A percentile compares a stretch with the other conserved stretches of the same genome.
Evolutionary conservation across 2,888 invertebrate genomes (phyloP).

Genomic region (Metopia argyrocephala): DNA sequence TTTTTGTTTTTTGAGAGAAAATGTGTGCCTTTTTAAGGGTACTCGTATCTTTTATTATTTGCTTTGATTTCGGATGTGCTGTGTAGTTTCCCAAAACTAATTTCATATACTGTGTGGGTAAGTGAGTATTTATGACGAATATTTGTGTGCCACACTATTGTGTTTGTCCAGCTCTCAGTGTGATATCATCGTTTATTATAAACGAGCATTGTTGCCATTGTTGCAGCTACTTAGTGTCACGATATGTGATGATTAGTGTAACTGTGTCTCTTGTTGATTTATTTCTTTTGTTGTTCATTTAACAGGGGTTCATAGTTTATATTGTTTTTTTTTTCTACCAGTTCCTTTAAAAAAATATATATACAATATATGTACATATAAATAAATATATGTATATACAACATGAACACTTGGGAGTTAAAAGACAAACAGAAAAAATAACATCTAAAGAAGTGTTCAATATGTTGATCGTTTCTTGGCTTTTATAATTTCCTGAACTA

Average conservation of each 20-base stretch:
- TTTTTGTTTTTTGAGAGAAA: neutral
- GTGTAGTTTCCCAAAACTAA: no score
- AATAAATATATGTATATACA: no score
- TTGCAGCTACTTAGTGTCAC: slow-evolving; percentile 70
- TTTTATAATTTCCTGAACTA: no score
- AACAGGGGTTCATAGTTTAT: neutral
- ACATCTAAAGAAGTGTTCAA: no score
- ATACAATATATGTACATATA: no score
- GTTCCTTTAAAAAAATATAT: no score
- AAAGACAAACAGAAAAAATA: no score
- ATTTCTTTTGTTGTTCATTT: slow-evolving; percentile 43
- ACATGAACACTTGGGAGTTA: no score
- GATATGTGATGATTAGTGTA: slow-evolving; percentile 68
- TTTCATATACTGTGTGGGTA: neutral
- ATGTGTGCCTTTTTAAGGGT: slow-evolving; percentile 21
- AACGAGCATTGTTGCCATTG: slow-evolving; percentile 67
- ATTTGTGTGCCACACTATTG: slow-evolving; percentile 29
- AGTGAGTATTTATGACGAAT: slow-evolving; percentile 1
- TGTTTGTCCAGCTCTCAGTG: slow-evolving; percentile 55
- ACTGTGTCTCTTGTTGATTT: slow-evolving; percentile 40
- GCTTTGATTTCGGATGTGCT: neutral
- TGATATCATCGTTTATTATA: slow-evolving; percentile 20
- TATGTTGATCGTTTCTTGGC: no score
- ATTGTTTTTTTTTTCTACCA: slow-evolving; percentile 13
- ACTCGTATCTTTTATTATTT: neutral